Conservation (phyloP, 2,113 vertebrate genomes). For the Rutilus rutilus region DNA sequence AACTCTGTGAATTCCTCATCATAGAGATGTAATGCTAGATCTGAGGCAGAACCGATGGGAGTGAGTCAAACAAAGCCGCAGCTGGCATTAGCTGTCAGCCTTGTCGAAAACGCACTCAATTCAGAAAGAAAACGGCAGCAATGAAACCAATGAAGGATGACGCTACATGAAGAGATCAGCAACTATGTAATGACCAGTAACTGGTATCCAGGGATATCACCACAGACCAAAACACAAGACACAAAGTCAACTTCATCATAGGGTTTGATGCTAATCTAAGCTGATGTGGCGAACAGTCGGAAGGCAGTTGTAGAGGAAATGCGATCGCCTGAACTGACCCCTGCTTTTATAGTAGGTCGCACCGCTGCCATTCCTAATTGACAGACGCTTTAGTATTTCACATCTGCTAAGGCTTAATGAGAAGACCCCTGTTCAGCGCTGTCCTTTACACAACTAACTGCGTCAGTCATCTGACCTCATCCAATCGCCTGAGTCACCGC, state of each 20-base stretch:
- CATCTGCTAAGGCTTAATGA: conserved; percentile 65
- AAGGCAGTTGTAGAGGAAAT: conserved; percentile 68
- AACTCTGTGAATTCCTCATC: conserved; percentile 47
- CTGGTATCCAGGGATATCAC: conserved; percentile 77
- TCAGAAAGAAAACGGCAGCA: conserved; percentile 25
- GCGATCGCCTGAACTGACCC: conserved; percentile 73
- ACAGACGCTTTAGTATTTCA: conserved; percentile 74
- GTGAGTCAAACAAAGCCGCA: conserved; percentile 36
- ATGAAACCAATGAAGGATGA: conserved; percentile 72
- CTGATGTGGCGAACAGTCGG: conserved; percentile 70
- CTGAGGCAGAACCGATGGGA: conserved; percentile 39
- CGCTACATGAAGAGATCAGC: conserved; percentile 75
- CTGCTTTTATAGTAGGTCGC: conserved; percentile 73
- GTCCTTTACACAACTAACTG: conserved; percentile 55
- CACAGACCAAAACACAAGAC: conserved; percentile 70
- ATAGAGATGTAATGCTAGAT: conserved; percentile 36
- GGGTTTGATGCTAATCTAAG: conserved; percentile 77
- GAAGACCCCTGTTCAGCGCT: conserved; percentile 42
- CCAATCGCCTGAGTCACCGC: conserved; percentile 49
- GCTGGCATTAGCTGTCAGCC: conserved; percentile 40
- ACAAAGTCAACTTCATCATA: conserved; percentile 75
- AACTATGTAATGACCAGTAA: conserved; percentile 81
- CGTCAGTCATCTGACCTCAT: conserved; percentile 56
- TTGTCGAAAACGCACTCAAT: conserved; percentile 15
- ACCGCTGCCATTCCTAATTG: conserved; percentile 76